phyloP scores from a whole-genome alignment of 2,888 invertebrate species.

The Ecliptopera silaceata region DNA sequence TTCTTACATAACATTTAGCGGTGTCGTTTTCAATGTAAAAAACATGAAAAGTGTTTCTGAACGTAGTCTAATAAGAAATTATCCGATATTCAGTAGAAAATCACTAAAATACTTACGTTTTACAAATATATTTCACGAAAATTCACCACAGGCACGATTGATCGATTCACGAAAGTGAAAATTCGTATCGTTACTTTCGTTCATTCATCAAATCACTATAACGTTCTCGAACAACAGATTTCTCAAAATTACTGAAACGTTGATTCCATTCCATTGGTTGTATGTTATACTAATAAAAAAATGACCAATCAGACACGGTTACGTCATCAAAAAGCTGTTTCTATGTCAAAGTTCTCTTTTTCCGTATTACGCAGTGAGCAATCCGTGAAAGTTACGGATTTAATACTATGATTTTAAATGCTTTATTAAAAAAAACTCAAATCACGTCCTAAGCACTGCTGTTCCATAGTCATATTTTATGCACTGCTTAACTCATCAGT shows the following conservation, averaged over 20 bases:
- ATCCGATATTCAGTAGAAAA: not conserved
- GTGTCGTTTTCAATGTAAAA: not conserved
- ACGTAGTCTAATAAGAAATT: not conserved
- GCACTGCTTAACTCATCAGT: too few species aligned
- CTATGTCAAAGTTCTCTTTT: not conserved
- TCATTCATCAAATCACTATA: too few species aligned
- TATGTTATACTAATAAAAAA: not conserved
- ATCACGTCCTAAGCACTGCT: too few species aligned
- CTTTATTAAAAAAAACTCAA: too few species aligned
- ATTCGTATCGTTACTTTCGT: constrained; percentile 1
- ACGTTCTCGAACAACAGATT: too few species aligned
- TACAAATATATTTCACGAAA: constrained; percentile 16
- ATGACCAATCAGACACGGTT: not conserved
- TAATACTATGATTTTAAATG: too few species aligned
- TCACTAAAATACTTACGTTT: constrained; percentile 25
- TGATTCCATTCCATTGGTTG: not conserved
- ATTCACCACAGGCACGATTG: constrained; percentile 19
- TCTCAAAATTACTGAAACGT: too few species aligned
- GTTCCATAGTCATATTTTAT: too few species aligned
- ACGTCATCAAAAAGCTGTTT: not conserved
- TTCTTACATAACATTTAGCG: constrained; percentile 50
- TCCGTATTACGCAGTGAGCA: not conserved
- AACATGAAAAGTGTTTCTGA: not conserved
- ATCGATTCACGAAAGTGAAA: constrained; percentile 9
- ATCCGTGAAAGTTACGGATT: too few species aligned